phyloP scores from a whole-genome alignment of 2,888 invertebrate species.

The Ceraclea dissimilis region DNA sequence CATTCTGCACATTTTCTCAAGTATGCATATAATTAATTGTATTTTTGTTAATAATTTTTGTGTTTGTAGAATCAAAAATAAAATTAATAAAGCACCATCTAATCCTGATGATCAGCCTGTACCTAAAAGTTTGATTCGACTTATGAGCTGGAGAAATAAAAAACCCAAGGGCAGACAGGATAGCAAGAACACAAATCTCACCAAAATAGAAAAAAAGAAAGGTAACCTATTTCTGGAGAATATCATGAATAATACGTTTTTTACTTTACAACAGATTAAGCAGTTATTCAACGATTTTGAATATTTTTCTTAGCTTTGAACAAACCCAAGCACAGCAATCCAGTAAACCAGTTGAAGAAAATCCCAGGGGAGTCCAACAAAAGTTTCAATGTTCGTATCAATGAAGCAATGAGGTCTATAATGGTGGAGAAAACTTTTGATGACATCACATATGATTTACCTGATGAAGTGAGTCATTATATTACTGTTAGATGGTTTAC shows the following conservation, averaged over 20 bases:
- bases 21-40: too few relatives aligned
- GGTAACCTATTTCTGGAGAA: constrained; percentile 5
- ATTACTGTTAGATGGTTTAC: too few relatives aligned
- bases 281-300: too few relatives aligned
- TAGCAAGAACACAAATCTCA: constrained; percentile 27
- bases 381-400: constrained; percentile 22
- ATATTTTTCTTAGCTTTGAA: constrained; percentile 5
- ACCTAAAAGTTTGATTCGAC: constrained; percentile 59
- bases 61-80: constrained; percentile 53
- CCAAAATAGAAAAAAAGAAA: constrained; percentile 15
- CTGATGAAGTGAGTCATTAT: neutral
- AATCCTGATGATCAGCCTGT: constrained; percentile 65
- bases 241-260: neutral
- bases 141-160: constrained; percentile 45
- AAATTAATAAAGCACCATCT: constrained; percentile 68
- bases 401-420: constrained; percentile 21
- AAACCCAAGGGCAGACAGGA: constrained; percentile 26
- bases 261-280: too few relatives aligned
- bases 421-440: constrained; percentile 19
- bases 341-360: constrained; percentile 20
- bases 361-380: constrained; percentile 22
- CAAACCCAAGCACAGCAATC: constrained; percentile 11
- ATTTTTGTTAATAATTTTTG: neutral
- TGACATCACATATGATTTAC: constrained; percentile 18
- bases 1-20: neutral